Evolutionary conservation across 2,888 invertebrate species (phyloP).

Genomic region (Resseliella maxima): DNA sequence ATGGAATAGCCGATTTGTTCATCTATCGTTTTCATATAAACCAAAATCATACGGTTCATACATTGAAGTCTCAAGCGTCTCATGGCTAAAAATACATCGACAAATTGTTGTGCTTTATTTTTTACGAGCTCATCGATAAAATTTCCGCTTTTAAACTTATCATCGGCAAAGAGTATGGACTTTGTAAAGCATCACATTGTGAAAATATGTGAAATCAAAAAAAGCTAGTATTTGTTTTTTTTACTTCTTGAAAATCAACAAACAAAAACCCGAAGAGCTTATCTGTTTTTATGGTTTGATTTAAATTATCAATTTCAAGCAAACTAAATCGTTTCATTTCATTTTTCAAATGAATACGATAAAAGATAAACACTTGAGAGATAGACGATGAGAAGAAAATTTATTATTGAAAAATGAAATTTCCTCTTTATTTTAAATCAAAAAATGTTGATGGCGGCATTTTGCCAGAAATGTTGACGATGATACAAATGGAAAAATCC

Average conservation of each 20-base stretch:
- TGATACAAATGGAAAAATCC: not conserved
- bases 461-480: not conserved
- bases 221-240: not conserved
- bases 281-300: not conserved
- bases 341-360: no score
- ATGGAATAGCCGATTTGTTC: not conserved
- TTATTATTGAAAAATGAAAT: no score
- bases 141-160: no score
- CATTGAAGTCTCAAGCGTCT: not conserved
- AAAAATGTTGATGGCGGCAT: not conserved
- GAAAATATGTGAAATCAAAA: not conserved
- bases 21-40: not conserved
- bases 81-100: conserved; percentile 5
- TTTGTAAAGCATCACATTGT: not conserved
- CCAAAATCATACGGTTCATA: not conserved
- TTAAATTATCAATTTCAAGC: not conserved
- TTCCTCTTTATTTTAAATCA: not conserved
- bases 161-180: not conserved
- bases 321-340: no score
- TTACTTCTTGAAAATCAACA: not conserved
- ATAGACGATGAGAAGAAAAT: no score
- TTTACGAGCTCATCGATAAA: not conserved
- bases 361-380: no score
- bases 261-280: not conserved
- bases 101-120: not conserved